phyloP scores from a whole-genome alignment of 2,888 invertebrate genomes.

The Leptinotarsa peninsularis region DNA sequence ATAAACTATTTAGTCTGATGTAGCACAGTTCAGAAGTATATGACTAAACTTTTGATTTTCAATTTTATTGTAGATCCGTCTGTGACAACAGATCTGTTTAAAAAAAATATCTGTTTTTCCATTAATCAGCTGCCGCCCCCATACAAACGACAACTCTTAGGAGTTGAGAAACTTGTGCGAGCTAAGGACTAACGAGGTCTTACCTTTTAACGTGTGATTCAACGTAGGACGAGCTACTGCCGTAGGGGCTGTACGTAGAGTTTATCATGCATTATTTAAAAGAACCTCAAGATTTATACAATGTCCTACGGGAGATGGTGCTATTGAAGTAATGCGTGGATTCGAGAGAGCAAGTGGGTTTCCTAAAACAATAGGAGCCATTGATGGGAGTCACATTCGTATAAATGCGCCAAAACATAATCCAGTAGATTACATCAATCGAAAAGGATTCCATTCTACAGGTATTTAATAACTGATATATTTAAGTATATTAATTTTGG shows the following conservation, averaged over 20 bases:
- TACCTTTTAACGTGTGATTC: not conserved
- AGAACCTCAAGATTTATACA: slow-evolving; percentile 11
- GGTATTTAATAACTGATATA: not conserved
- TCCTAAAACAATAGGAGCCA: slow-evolving; percentile 15
- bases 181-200: too few relatives aligned
- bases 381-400: slow-evolving; percentile 22
- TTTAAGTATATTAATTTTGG: not conserved
- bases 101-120: too few relatives aligned
- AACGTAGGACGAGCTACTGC: slow-evolving; percentile 12
- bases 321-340: not conserved
- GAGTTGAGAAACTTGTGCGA: too few relatives aligned
- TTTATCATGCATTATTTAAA: slow-evolving; percentile 3
- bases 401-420: slow-evolving; percentile 15
- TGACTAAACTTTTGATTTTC: not conserved
- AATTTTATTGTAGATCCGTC: slow-evolving; percentile 12
- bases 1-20: not conserved
- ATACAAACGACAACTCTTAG: too few relatives aligned
- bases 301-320: slow-evolving; percentile 3
- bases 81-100: not conserved
- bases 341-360: slow-evolving; percentile 2
- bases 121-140: too few relatives aligned
- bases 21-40: slow-evolving; percentile 2
- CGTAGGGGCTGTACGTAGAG: slow-evolving; percentile 12
- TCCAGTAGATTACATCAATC: slow-evolving; percentile 23
- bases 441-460: slow-evolving; percentile 23